phyloP scores from a whole-genome alignment of 1,140 invertebrate genomes.

The Pseudomyrmex flavicornis region DNA sequence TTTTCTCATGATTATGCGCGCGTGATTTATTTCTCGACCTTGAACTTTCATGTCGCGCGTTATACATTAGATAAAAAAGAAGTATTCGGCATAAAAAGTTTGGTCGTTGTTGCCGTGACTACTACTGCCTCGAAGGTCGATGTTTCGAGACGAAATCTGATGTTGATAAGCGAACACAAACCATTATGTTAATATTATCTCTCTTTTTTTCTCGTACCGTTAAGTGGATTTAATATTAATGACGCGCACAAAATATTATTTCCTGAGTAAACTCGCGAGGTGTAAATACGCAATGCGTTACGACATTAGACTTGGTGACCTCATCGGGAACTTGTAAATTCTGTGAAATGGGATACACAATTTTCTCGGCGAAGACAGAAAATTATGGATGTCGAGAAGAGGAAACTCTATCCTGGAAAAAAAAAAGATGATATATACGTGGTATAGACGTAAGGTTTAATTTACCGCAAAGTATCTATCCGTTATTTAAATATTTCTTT shows the following conservation, averaged over 20 bases:
- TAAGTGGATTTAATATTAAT: conserved; percentile 12
- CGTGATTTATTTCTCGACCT: conserved; percentile 59
- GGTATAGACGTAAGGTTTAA: conserved; percentile 1
- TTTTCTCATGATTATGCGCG: conserved; percentile 23
- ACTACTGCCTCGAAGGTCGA: conserved; percentile 70
- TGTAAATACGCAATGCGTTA: background rate
- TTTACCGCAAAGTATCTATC: conserved; percentile 10
- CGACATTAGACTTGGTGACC: background rate
- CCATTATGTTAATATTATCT: background rate
- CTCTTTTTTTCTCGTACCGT: background rate
- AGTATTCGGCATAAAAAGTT: conserved; percentile 69
- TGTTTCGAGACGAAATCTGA: conserved; percentile 10
- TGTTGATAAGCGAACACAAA: background rate
- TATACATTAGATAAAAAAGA: conserved; percentile 8
- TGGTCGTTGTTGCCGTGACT: conserved; percentile 83
- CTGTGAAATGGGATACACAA: background rate
- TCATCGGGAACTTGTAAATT: conserved; percentile 1
- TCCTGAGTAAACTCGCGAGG: background rate
- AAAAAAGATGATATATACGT: conserved; percentile 4
- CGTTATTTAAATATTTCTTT: conserved; percentile 32
- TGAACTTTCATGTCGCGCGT: conserved; percentile 63
- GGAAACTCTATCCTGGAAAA: conserved; percentile 9
- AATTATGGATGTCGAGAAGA: conserved; percentile 24
- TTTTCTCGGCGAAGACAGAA: conserved; percentile 6
- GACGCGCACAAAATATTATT: background rate